Evolutionary conservation across 2,888 invertebrate genomes (phyloP).

Genomic region (Latrodectus elegans): DNA sequence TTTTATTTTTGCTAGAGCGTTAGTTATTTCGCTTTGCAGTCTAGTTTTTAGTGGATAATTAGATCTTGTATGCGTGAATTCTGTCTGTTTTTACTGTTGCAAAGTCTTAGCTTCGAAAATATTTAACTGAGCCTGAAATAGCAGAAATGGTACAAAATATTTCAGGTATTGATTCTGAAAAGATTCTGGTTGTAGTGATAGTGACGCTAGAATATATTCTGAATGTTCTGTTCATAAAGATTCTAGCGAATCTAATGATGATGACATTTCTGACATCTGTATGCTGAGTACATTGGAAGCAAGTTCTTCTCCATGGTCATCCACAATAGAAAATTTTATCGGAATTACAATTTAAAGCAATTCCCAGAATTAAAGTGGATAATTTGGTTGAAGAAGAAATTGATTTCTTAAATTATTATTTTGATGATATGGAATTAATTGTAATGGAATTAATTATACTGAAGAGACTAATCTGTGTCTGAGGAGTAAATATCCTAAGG

Average conservation of each 20-base stretch:
- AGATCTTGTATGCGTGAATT: not conserved
- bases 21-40: constrained; percentile 12
- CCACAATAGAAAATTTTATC: not conserved
- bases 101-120: constrained; percentile 6
- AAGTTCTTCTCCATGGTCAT: constrained; percentile 13
- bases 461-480: constrained; percentile 3
- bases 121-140: constrained; percentile 15
- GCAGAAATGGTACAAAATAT: constrained; percentile 8
- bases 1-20: constrained; percentile 5
- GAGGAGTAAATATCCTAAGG: constrained; percentile 4
- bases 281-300: constrained; percentile 4
- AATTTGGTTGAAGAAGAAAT: not conserved
- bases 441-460: constrained; percentile 6
- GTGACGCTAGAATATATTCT: constrained; percentile 12
- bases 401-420: not conserved
- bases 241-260: constrained; percentile 12
- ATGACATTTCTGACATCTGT: constrained; percentile 6
- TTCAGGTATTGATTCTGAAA: not conserved
- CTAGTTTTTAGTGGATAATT: not conserved
- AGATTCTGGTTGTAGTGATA: constrained; percentile 9
- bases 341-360: not conserved
- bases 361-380: not conserved
- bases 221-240: constrained; percentile 19
- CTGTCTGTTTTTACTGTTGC: constrained; percentile 4
- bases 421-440: constrained; percentile 6